These are phyloP conservation scores for Melitaea athalia DNA, from an alignment of 2,888 invertebrate genomes.

Conservation along the genomic window DNA sequence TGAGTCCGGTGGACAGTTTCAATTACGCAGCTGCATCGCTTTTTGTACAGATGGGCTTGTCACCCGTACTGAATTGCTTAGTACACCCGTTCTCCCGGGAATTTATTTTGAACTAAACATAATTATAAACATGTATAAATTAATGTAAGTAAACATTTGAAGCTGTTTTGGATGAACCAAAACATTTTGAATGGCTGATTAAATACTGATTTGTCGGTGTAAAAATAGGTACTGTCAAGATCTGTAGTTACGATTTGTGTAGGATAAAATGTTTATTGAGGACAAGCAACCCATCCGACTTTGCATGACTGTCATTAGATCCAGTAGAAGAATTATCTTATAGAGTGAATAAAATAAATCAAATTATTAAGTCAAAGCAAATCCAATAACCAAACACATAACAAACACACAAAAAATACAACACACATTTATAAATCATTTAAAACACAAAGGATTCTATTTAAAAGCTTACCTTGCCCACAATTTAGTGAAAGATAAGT, in stretches of 20 bases:
- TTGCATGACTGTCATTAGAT: too few relatives aligned
- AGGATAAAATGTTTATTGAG: too few relatives aligned
- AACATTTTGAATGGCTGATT: not conserved
- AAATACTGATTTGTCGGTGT: too few relatives aligned
- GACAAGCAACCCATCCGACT: too few relatives aligned
- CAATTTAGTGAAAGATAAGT: conserved; percentile 22
- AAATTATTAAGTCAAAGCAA: too few relatives aligned
- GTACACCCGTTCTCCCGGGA: conserved; percentile 34
- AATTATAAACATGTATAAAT: conserved; percentile 11
- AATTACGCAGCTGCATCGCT: conserved; percentile 56
- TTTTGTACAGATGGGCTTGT: conserved; percentile 52
- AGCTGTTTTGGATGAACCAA: not conserved
- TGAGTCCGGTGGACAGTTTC: conserved; percentile 57
- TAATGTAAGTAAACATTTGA: not conserved
- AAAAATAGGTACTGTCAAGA: too few relatives aligned
- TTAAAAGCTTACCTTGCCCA: conserved; percentile 13
- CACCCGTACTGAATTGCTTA: conserved; percentile 51
- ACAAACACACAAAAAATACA: not conserved
- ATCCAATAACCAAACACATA: not conserved
- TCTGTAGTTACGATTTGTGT: too few relatives aligned
- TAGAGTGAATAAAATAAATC: too few relatives aligned
- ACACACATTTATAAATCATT: not conserved
- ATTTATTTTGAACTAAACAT: conserved; percentile 40
- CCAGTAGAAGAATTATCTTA: too few relatives aligned
- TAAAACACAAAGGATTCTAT: not conserved